Evolutionary conservation across 1,140 invertebrate species (phyloP).

Genomic region (Helicoverpa armigera): DNA sequence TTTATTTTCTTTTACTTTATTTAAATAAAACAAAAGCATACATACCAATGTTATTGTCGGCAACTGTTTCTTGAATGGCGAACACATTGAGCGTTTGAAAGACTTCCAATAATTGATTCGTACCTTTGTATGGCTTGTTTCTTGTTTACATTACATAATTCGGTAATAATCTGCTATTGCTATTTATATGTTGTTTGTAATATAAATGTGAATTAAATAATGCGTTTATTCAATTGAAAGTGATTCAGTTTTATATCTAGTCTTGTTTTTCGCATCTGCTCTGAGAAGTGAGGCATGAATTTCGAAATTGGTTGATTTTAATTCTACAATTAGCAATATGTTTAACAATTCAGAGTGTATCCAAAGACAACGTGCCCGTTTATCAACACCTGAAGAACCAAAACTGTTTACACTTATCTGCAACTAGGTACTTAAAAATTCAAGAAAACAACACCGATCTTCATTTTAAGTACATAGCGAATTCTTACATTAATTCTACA

Average conservation of each 20-base stretch:
- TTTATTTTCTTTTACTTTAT: neutral
- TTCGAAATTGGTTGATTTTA: too few species aligned
- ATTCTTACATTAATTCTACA: conserved; percentile 44
- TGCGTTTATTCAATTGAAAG: neutral
- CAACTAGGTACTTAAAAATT: neutral
- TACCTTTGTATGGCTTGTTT: conserved; percentile 51
- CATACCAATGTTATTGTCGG: conserved; percentile 50
- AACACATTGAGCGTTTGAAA: conserved; percentile 42
- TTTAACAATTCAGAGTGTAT: too few species aligned
- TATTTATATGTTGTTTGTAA: conserved; percentile 25
- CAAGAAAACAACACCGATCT: neutral
- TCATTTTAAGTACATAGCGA: conserved; percentile 1
- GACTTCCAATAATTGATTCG: conserved; percentile 53
- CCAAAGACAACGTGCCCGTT: too few species aligned
- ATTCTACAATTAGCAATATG: too few species aligned
- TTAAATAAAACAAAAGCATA: neutral
- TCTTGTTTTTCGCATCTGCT: neutral
- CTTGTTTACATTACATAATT: conserved; percentile 57
- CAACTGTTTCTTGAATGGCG: conserved; percentile 39
- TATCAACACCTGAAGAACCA: too few species aligned
- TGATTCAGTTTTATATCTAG: neutral
- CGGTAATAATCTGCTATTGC: conserved; percentile 54
- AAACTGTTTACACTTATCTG: neutral
- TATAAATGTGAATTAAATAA: conserved; percentile 4
- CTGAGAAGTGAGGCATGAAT: too few species aligned